Base-by-base conservation (phyloP, 2,888 invertebrate species). In the Cyclophora punctaria region DNA sequence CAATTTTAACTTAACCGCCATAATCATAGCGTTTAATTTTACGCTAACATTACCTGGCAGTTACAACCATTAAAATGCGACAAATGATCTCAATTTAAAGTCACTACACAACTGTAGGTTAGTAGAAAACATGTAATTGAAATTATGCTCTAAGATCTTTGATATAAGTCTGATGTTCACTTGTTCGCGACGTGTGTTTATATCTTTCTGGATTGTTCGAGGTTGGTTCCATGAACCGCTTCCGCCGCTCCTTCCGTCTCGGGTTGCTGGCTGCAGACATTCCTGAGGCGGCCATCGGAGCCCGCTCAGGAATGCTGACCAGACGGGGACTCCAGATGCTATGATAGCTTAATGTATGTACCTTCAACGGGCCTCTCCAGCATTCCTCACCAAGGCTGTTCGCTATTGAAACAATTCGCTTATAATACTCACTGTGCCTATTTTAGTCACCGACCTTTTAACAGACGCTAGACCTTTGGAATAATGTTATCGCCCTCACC, bases 181-280 rank as follows among this genome's bases (percentile, higher is more conserved):
- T 5, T 0, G 2, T 41, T 35, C 4, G 44, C 3, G 3, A 2
- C 57, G 66, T 66, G 55, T 62, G 45, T 45, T 48, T 63, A 64
- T 73, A 35, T 44, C 44, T 3, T 34, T n/a, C 41, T 5, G 37
- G 34, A 43, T 7, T 3, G 7, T 7, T 2, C 3, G 44, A 43
- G 51, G 60, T 63, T 62, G 67, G 74, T 83, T 84, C 78, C 75
- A 82, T 83, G 85, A 83, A 86, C 85, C 81, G 87, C 86, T 88
- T 87, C 87, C 87, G 87, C 80, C 78, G 83, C 80, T 83, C 78
- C 83, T 87, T 87, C 87, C 87, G 87, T 86, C 84, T 87, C 86
- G 86, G 79, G 82, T 86, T 85, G 83, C 84, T 83, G 73, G 76
- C 72, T 80, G 76, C 70, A 73, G 72, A 76, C 80, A 85, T 85